Evolutionary conservation across 2,888 invertebrate genomes (phyloP).

Genomic region (Drosophila diplacantha): DNA sequence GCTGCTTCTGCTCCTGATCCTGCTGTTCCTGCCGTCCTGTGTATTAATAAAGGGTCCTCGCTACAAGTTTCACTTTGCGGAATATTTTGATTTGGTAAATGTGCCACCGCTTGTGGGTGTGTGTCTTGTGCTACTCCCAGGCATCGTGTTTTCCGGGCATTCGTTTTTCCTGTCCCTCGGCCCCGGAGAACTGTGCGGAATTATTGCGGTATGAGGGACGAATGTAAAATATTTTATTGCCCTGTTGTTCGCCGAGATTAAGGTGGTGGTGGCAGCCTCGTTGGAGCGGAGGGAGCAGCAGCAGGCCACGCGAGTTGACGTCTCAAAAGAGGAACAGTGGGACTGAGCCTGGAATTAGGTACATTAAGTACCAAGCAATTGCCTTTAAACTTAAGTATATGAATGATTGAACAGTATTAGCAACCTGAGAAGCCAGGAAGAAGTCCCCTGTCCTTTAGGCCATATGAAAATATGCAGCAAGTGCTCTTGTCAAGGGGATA

Average conservation of each 20-base stretch:
- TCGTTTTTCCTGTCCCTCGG: conserved; percentile 27
- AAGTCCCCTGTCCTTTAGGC: too few species aligned
- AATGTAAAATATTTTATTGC: conserved; percentile 62
- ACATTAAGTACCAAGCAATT: neutral
- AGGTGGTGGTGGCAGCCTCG: conserved; percentile 3
- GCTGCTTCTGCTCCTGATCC: neutral
- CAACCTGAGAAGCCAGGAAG: too few species aligned
- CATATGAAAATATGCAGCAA: too few species aligned
- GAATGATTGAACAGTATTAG: too few species aligned
- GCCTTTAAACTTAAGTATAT: too few species aligned
- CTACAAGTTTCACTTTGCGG: conserved; percentile 16
- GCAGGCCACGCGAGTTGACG: conserved; percentile 11
- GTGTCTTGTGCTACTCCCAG: neutral
- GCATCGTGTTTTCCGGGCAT: conserved; percentile 10
- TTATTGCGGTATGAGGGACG: conserved; percentile 52
- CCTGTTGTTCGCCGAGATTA: conserved; percentile 26
- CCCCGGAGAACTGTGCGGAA: conserved; percentile 50
- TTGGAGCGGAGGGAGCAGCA: neutral
- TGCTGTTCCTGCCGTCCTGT: neutral
- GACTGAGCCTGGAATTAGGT: too few species aligned
- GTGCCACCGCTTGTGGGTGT: neutral
- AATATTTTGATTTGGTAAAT: conserved; percentile 11
- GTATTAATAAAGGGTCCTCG: conserved; percentile 11
- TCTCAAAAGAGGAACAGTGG: conserved; percentile 11
- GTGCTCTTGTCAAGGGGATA: too few species aligned